Evolutionary conservation across 2,888 invertebrate species (phyloP), one percentile per base, ranked within the genome.

Genomic region (Habrosyne pyritoides): DNA sequence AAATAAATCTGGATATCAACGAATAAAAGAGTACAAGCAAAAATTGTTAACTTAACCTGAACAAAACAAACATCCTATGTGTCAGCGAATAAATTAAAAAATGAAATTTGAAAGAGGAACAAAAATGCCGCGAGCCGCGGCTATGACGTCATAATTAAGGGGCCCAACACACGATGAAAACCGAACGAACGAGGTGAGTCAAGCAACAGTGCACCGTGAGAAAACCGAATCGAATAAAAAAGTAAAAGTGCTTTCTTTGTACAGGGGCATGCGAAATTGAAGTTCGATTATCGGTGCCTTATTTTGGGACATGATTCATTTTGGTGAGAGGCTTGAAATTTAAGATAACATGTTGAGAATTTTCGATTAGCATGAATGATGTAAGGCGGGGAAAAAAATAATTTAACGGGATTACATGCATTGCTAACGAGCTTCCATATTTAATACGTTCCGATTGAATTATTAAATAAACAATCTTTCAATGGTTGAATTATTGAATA

Each of bases 161-260:
- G 79, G 64, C 76, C 72, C 75, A 69, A 62, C 75, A 80, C 77
- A 77, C 80, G 79, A 75, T 70, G 73, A 77, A 81, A 79, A 78
- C 75, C 67, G 71, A 71, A 70, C 69, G 72, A 69, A 68, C 67
- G 59, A 73, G 64, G 74, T 90, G 89, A 91, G 77, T 91, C 88
- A 89, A 77, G 73, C 64, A 61, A 66, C 66, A 8, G 8, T 63
- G 59, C 61, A 69, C 75, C 86, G 87, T 87, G 86, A 84, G 87
- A 87, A 88, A 84, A 87, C 76, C 71, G 74, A 75, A 74, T 74
- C 73, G 73, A 79, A 81, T 73, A 81, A 87, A 90, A 90, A 89
- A 90, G 91, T 91, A 91, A 91, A 85, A 90, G 91, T 88, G 73
- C 86, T 89, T 87, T 89, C 91, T 89, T 91, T 87, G 85, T 86